Base-by-base conservation (phyloP, 2,888 invertebrate species). In the Megastigmus dorsalis region DNA sequence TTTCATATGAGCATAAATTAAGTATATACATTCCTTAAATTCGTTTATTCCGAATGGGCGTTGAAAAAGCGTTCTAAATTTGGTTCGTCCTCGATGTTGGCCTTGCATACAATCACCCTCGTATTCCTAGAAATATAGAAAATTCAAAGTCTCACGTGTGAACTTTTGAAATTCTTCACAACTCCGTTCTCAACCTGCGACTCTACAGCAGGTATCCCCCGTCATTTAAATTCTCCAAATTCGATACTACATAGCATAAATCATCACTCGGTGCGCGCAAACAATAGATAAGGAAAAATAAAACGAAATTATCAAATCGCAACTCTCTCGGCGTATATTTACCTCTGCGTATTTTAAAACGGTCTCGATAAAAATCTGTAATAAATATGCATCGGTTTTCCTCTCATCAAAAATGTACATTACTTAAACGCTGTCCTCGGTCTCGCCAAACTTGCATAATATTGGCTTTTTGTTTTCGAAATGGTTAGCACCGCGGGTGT, bases 361-460 rank as follows among this genome's bases (percentile, higher is more conserved):
- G 23, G 0, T 28, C 20, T 9, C 6, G 38, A 41, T 57, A 38
- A 45, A n/a, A 45, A 57, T 41, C 48, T 20, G 4, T 52, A 41
- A 59, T 59, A 43, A 66, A 60, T 57, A 65, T 71, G 18, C 18
- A 65, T 59, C 23, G 36, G 10, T 38, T 6, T 10, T 13, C 9
- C 13, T 26, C 7, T 36, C 28, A 54, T 41, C 36, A 33, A n/a
- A n/a, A 5, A 15, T 20, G 30, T 28, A 30, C 20, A 43, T 70
- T 52, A 7, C n/a, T 43, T 18, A 26, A 65, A 33, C 18, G 28
- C 26, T 50, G 66, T 66, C 41, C 36, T 66, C 33, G 26, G 33
- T 9, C 36, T 36, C 18, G 9, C 43, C 6, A 6, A 26, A 62
- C 67, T 60, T 60, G 9, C 60, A 73, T 67, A 60, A 67, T 52